phyloP scores from a whole-genome alignment of 2,888 invertebrate species.

The Trachelus tabidus region DNA sequence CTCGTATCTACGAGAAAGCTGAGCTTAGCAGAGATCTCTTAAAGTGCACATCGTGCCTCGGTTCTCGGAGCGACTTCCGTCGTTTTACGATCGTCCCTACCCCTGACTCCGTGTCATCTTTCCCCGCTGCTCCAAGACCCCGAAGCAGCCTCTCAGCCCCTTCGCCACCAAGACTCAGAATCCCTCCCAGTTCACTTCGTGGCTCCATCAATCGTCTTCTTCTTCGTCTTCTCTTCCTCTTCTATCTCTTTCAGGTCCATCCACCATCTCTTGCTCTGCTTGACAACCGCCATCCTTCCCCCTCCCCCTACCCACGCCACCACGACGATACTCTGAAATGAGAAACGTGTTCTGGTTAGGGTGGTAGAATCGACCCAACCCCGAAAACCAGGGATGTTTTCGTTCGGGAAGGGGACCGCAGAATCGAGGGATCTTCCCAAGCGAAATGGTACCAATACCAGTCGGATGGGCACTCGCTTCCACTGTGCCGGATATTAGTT shows the following conservation, averaged over 20 bases:
- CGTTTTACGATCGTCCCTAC: slow-evolving; percentile 32
- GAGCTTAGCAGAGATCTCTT: slow-evolving; percentile 16
- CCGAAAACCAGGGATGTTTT: slow-evolving; percentile 1
- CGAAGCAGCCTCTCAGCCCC: neutral
- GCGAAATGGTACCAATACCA: neutral
- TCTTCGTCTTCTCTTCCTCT: neutral
- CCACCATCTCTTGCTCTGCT: neutral
- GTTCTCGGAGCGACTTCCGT: slow-evolving; percentile 34
- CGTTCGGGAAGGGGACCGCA: neutral
- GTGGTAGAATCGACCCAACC: neutral
- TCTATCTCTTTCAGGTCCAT: neutral
- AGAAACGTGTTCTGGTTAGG: slow-evolving; percentile 2
- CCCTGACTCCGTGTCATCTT: slow-evolving; percentile 7
- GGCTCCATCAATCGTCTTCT: neutral
- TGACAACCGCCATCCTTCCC: slow-evolving; percentile 1
- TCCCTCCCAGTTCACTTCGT: neutral
- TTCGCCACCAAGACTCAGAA: neutral
- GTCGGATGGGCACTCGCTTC: neutral
- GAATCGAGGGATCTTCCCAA: neutral
- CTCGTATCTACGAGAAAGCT: neutral
- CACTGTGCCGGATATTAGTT: slow-evolving; percentile 1
- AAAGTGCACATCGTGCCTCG: slow-evolving; percentile 20
- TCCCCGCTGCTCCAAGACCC: neutral
- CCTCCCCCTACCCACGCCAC: neutral
- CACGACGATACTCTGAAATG: neutral